These are phyloP conservation scores for Sebastes itinus DNA, from an alignment of 2,797 vertebrate genomes.

Conservation along the genomic window DNA sequence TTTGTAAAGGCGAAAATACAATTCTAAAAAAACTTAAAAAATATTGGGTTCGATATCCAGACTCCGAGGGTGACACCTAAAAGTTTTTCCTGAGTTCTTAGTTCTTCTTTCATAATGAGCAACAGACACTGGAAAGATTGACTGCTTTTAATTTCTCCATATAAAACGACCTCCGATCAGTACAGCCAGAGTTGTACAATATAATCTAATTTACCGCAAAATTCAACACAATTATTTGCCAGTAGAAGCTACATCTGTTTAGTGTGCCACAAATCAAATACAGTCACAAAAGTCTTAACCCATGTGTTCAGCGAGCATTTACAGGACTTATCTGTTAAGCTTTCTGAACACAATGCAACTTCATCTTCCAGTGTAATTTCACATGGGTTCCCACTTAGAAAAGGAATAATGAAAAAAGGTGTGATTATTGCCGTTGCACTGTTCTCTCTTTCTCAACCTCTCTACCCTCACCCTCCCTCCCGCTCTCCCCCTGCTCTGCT, in stretches of 20 bases:
- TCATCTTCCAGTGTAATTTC: slow-evolving; percentile 44
- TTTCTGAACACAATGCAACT: slow-evolving; percentile 47
- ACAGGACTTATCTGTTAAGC: slow-evolving; percentile 42
- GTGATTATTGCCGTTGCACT: slow-evolving; percentile 20
- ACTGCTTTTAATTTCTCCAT: neutral
- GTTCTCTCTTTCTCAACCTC: slow-evolving; percentile 1
- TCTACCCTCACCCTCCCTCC: neutral
- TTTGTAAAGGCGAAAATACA: neutral
- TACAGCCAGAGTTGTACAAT: neutral
- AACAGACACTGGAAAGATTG: neutral
- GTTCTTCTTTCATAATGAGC: neutral
- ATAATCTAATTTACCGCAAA: neutral
- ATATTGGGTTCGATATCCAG: neutral
- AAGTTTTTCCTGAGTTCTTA: neutral
- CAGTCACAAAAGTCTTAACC: slow-evolving; percentile 31
- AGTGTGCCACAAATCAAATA: slow-evolving; percentile 5
- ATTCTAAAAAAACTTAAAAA: neutral
- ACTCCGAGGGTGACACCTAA: neutral
- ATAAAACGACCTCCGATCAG: neutral
- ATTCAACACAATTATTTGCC: neutral
- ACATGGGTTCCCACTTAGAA: slow-evolving; percentile 26
- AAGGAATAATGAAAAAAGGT: neutral
- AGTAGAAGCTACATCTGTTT: neutral
- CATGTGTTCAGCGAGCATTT: slow-evolving; percentile 43
- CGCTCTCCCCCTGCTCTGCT: neutral